Conservation (phyloP, 2,113 vertebrate species). For the Brachypodius melanocephalos region DNA sequence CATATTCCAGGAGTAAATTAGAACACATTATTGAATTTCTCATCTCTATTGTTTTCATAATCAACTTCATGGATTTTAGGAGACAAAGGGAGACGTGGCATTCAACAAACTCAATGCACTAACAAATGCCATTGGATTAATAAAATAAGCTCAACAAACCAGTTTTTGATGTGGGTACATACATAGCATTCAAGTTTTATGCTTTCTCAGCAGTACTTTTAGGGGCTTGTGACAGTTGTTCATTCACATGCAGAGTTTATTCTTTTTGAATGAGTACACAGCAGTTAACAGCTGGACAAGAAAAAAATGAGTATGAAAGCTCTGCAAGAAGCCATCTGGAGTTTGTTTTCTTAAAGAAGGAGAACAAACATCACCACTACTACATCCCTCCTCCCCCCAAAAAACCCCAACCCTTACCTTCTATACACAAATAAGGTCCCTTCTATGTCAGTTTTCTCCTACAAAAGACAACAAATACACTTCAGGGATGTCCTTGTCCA, state of each 20-base stretch:
- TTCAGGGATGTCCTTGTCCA: background rate
- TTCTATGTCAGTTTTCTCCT: slow-evolving; percentile 98
- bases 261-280: background rate
- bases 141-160: background rate
- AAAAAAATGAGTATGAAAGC: background rate
- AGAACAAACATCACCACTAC: background rate
- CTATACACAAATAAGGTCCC: slow-evolving; percentile 95
- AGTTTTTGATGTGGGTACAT: background rate
- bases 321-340: background rate
- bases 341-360: background rate
- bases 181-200: accelerated
- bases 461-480: slow-evolving; percentile 32
- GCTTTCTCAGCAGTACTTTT: background rate
- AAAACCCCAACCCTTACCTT: slow-evolving; percentile 76
- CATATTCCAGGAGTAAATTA: background rate
- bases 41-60: background rate
- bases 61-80: background rate
- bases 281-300: background rate
- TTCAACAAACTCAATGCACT: background rate
- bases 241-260: background rate
- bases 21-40: background rate
- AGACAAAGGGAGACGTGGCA: background rate
- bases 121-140: background rate
- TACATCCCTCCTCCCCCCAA: accelerated
- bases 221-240: background rate